These are phyloP conservation scores for Ceratoteleas bidentatus DNA, from an alignment of 1,140 invertebrate genomes.

Conservation along the genomic window DNA sequence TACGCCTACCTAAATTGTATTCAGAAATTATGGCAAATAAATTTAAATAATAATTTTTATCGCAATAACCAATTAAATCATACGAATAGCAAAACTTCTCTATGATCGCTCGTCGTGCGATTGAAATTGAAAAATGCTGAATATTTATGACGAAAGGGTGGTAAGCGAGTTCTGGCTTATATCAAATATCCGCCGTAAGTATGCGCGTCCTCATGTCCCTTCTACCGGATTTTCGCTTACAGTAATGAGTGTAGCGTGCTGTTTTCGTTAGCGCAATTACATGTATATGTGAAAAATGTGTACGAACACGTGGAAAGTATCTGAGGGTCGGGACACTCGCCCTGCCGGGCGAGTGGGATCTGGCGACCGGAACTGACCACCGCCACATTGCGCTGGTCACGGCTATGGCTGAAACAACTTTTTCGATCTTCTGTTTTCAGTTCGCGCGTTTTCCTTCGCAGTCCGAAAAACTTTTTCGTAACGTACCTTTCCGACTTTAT, in stretches of 20 bases:
- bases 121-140: too few relatives aligned
- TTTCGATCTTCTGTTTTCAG: slow-evolving; percentile 54
- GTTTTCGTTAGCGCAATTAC: slow-evolving; percentile 50
- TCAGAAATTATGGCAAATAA: too few relatives aligned
- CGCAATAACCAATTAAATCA: too few relatives aligned
- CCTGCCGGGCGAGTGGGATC: slow-evolving; percentile 6
- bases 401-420: slow-evolving; percentile 64
- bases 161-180: too few relatives aligned
- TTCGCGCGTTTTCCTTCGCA: slow-evolving; percentile 44
- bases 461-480: slow-evolving; percentile 25
- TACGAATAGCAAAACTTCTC: too few relatives aligned
- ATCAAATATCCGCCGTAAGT: too few relatives aligned
- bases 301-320: slow-evolving; percentile 36
- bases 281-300: slow-evolving; percentile 29
- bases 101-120: too few relatives aligned
- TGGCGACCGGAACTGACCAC: slow-evolving; percentile 74
- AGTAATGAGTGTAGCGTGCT: slow-evolving; percentile 25
- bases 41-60: too few relatives aligned
- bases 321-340: neutral
- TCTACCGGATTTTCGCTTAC: neutral
- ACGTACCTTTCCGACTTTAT: slow-evolving; percentile 6
- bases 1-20: too few relatives aligned
- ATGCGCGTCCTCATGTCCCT: too few relatives aligned
- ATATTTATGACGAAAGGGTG: too few relatives aligned
- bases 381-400: slow-evolving; percentile 78